Percentiles rank a stretch among this genome's conserved stretches.
Conservation (phyloP, 2,888 invertebrate species). For the Acanthosoma haemorrhoidale region DNA sequence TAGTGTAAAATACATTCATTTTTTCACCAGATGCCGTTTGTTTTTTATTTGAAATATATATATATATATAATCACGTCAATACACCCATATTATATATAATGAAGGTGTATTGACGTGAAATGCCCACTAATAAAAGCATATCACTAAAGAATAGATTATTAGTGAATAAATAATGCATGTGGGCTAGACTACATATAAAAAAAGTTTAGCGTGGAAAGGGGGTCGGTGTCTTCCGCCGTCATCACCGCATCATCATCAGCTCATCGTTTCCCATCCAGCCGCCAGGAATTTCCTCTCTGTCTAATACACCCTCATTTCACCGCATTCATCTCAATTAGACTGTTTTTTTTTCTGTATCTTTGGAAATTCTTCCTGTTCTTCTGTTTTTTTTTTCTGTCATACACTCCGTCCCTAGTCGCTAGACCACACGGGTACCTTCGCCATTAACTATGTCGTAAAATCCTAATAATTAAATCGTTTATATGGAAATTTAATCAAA, state of each 20-base stretch:
- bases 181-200: too few species aligned
- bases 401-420: background rate
- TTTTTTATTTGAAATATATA: too few species aligned
- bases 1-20: too few species aligned
- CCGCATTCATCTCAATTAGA: background rate
- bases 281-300: background rate
- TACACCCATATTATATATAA: too few species aligned
- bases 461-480: background rate
- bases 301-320: constrained; percentile 3
- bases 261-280: too few species aligned
- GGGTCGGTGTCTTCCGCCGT: background rate
- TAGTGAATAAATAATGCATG: too few species aligned
- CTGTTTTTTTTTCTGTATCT: background rate
- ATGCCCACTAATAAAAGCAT: too few species aligned
- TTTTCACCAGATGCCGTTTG: too few species aligned
- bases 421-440: background rate
- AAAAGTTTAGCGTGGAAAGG: too few species aligned
- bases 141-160: too few species aligned
- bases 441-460: background rate
- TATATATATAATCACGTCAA: too few species aligned
- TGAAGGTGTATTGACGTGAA: too few species aligned
- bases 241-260: background rate
- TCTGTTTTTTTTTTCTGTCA: background rate
- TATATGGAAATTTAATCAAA: background rate
- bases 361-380: background rate